These are phyloP conservation scores for Drosophila meridionalis DNA, from an alignment of 2,888 invertebrate genomes.

Conservation along the genomic window DNA sequence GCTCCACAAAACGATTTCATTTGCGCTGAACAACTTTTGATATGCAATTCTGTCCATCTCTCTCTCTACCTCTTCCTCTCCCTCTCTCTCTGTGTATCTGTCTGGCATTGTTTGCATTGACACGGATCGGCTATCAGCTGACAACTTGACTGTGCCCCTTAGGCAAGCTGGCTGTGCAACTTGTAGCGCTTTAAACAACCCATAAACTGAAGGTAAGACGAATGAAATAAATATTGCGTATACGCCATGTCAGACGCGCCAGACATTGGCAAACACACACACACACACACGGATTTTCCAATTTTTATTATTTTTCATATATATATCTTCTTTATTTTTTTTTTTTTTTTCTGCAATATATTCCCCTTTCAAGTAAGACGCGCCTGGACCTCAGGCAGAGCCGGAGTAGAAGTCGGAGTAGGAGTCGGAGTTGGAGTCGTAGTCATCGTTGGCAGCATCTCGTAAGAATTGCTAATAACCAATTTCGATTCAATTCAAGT, in stretches of 20 bases:
- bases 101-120: constrained; percentile 70
- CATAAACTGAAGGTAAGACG: constrained; percentile 45
- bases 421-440: not conserved
- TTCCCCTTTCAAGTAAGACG: constrained; percentile 65
- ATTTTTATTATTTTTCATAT: constrained; percentile 45
- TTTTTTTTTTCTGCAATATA: constrained; percentile 43
- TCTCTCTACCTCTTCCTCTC: constrained; percentile 26
- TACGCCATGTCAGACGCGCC: constrained; percentile 15
- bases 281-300: constrained; percentile 43
- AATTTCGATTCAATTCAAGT: constrained; percentile 82
- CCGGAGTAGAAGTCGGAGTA: not conserved
- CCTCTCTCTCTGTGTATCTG: constrained; percentile 15
- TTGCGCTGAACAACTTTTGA: constrained; percentile 77
- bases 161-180: constrained; percentile 42
- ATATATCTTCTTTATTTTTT: not conserved
- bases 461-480: constrained; percentile 79
- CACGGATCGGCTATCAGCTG: constrained; percentile 64
- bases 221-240: constrained; percentile 62
- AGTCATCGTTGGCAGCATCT: constrained; percentile 46
- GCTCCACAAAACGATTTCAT: constrained; percentile 80
- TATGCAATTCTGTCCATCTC: constrained; percentile 55
- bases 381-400: constrained; percentile 20
- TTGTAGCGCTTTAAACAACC: constrained; percentile 60
- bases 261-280: constrained; percentile 20
- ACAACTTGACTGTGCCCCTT: constrained; percentile 50